phyloP scores from a whole-genome alignment of 2,113 vertebrate genomes.

The Mormyrus lacerda region DNA sequence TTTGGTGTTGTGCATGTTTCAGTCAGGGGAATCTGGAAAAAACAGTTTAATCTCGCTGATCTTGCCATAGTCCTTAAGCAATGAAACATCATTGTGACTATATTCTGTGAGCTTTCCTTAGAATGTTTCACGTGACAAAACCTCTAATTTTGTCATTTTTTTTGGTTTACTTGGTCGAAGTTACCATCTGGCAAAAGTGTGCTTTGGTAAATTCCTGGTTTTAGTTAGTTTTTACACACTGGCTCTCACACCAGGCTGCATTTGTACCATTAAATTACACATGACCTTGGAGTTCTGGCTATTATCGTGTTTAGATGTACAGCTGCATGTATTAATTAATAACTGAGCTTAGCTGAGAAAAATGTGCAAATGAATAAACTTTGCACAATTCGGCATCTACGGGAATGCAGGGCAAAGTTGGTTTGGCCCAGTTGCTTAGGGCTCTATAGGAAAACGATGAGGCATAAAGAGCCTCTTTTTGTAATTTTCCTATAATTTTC shows the following conservation, averaged over 20 bases:
- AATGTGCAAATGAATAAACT: not conserved
- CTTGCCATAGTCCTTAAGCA: not conserved
- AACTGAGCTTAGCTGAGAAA: slow-evolving; percentile 3
- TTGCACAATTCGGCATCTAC: not conserved
- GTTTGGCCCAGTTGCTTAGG: not conserved
- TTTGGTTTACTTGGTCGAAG: not conserved
- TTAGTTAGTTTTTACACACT: not conserved
- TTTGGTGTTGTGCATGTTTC: not conserved
- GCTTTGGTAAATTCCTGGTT: not conserved
- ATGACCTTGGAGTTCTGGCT: not conserved
- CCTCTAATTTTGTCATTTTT: not conserved
- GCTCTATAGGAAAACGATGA: not conserved
- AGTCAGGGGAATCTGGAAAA: not conserved
- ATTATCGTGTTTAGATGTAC: not conserved
- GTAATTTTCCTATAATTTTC: not conserved
- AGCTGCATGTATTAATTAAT: slow-evolving; percentile 6
- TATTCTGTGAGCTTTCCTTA: not conserved
- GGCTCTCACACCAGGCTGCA: not conserved
- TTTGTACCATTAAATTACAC: not conserved
- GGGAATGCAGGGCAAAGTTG: not conserved
- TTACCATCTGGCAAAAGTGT: not conserved
- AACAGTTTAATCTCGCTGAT: not conserved
- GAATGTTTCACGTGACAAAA: not conserved
- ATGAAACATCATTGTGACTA: not conserved
- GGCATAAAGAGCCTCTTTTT: not conserved